Evolutionary conservation across 2,113 vertebrate species (phyloP), one percentile per base, ranked within the genome.

Genomic region (Verasper variegatus): DNA sequence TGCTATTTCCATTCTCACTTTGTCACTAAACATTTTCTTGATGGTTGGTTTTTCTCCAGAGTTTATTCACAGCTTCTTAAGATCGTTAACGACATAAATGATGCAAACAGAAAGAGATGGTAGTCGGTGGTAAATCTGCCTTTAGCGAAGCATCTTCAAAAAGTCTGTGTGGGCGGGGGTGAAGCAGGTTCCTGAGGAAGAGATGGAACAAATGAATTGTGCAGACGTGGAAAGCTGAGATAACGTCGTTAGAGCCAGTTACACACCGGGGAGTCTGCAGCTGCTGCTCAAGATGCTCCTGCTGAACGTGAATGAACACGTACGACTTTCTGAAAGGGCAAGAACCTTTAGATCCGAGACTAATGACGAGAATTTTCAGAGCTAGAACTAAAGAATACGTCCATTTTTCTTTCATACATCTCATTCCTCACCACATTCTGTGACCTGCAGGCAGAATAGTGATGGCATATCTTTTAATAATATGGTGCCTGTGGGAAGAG

Each of bases 381-480:
- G 35, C 2, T 9, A 10, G 35, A 37, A 37, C 35, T 37, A 37
- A 37, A 37, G 35, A 37, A 9, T 37, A 37, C 35, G 35, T 45
- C 42, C 42, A 45, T 14, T 15, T 45, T 13, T 45, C 13, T 45
- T 9, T 2, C 23, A 20, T 20, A 51, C 1, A 51, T 51, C 15
- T 51, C 17, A 51, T 51, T 61, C 24, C 42, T 74, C 52, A 21
- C 63, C 42, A 31, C 52, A 23, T 62, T 49, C 11, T 67, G 20
- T 61, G 69, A 80, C 68, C 54, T 51, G 40, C 58, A 24, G 26
- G 49, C 54, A 59, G 24, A 63, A 37, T 1, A 37, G 20, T 35
- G 37, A 3, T 13, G 40, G 15, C 49, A 21, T n/a, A 55, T 52
- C 42, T 58, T 64, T 51, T 55, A 37, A 68, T 45, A 15, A 51